Conservation (phyloP, 2,113 vertebrate genomes). For the Pseudorhombus dupliciocellatus region DNA sequence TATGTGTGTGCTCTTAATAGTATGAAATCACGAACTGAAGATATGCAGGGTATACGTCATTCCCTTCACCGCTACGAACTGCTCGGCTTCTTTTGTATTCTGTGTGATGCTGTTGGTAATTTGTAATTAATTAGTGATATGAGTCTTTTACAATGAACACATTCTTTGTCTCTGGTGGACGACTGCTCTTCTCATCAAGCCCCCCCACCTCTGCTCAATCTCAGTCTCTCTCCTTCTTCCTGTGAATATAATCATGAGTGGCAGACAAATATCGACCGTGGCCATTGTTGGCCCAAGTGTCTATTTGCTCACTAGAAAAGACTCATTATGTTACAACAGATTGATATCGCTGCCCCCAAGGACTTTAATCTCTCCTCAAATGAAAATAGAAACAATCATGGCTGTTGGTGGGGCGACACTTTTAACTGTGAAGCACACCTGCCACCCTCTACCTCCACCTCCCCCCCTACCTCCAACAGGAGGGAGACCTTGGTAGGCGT, state of each 20-base stretch:
- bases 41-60: constrained; percentile 2
- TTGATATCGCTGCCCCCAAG: constrained; percentile 56
- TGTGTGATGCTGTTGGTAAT: constrained; percentile 1
- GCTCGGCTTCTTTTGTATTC: background rate
- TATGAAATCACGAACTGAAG: constrained; percentile 30
- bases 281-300: constrained; percentile 62
- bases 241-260: constrained; percentile 49
- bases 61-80: background rate
- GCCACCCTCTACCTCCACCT: background rate
- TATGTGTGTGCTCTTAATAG: constrained; percentile 27
- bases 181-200: background rate
- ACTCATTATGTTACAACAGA: constrained; percentile 66
- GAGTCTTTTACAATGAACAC: background rate
- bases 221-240: constrained; percentile 12
- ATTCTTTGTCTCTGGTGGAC: constrained; percentile 10
- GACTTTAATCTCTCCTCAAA: constrained; percentile 63
- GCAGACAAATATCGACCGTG: constrained; percentile 49
- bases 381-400: constrained; percentile 67
- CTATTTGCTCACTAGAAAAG: constrained; percentile 59
- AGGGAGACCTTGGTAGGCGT: constrained; percentile 58
- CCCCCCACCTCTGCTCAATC: background rate
- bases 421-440: background rate
- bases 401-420: constrained; percentile 26
- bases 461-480: constrained; percentile 25
- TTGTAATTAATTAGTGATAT: constrained; percentile 15